phyloP scores from a whole-genome alignment of 2,797 vertebrate species.

The Ataeniobius toweri region DNA sequence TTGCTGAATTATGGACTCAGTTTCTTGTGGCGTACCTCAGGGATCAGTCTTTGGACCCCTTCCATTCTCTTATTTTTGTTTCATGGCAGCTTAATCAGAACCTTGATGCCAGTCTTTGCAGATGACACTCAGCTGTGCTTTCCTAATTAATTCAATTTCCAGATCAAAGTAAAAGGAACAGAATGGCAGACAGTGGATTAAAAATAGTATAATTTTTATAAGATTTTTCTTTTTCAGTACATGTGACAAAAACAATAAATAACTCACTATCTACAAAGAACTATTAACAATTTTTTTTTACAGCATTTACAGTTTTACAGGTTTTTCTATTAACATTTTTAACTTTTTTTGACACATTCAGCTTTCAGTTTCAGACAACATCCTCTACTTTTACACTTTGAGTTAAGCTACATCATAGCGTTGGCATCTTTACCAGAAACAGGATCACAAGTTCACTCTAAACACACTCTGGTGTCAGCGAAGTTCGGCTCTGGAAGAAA shows the following conservation, averaged over 20 bases:
- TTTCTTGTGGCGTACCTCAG: too few relatives aligned
- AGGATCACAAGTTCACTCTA: conserved; percentile 39
- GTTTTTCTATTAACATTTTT: conserved; percentile 87
- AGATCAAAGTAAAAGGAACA: not conserved
- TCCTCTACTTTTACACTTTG: conserved; percentile 30
- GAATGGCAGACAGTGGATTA: conserved; percentile 18
- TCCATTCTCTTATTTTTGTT: too few relatives aligned
- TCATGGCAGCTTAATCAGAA: too few relatives aligned
- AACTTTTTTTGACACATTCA: conserved; percentile 58
- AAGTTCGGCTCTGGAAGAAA: too few relatives aligned
- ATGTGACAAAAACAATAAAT: conserved; percentile 84
- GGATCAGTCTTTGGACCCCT: too few relatives aligned
- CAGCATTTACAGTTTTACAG: conserved; percentile 86
- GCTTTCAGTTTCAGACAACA: conserved; percentile 51
- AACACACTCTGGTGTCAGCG: conserved; percentile 30
- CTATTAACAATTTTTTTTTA: conserved; percentile 90
- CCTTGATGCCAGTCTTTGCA: too few relatives aligned
- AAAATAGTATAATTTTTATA: conserved; percentile 74
- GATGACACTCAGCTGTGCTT: too few relatives aligned
- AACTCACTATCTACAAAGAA: conserved; percentile 95
- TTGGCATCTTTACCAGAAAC: conserved; percentile 63
- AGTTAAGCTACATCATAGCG: conserved; percentile 60
- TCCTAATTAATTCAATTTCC: too few relatives aligned
- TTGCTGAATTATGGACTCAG: too few relatives aligned
- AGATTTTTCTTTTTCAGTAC: conserved; percentile 66